Base-by-base conservation (phyloP, 1,140 invertebrate species). In the Achroia grisella region DNA sequence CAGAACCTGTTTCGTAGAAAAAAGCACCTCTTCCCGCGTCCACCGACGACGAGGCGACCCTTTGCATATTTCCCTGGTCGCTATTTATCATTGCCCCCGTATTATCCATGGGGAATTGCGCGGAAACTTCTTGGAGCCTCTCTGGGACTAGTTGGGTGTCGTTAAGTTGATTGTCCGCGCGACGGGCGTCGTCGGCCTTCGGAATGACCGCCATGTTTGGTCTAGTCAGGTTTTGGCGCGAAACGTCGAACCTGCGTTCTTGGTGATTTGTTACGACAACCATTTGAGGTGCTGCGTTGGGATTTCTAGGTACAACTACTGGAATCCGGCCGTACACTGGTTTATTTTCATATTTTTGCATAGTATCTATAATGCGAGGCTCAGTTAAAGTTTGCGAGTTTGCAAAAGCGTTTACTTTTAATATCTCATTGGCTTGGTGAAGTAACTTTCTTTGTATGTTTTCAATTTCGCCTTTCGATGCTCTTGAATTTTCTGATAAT, bases 1-100 rank as follows among this genome's bases (percentile, higher is more conserved):
- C 60, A 48, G 66, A 79, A 83, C 79, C 74, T 58, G 79, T 83
- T 83, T 66, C 76, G 68, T 71, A 74, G 70, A 76, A 82, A 79
- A 82, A 78, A 78, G 43, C 43, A 36, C 64, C 60, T 62, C 69
- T 72, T 76, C 71, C 73, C 66, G 71, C 63, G 64, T 64, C 69
- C 65, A 63, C 68, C 48, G 60, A 52, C 51, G 58, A 59, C 62
- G 56, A 55, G 51, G 46, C 71, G 76, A 76, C 76, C 74, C 74
- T 72, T 73, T 64, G 78, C 71, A 68, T 72, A 69, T 71, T 71
- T 59, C 70, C 72, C 61, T 68, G 67, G 56, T 56, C 64, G 57
- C 62, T 64, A 68, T 72, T 76, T 70, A 73, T 75, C 66, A 71
- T 65, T 59, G 62, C 61, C 52, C 53, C 51, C 44, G 45, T 55